Evolutionary conservation across 2,797 vertebrate species (phyloP).

Genomic region (Arnoldichthys spilopterus): DNA sequence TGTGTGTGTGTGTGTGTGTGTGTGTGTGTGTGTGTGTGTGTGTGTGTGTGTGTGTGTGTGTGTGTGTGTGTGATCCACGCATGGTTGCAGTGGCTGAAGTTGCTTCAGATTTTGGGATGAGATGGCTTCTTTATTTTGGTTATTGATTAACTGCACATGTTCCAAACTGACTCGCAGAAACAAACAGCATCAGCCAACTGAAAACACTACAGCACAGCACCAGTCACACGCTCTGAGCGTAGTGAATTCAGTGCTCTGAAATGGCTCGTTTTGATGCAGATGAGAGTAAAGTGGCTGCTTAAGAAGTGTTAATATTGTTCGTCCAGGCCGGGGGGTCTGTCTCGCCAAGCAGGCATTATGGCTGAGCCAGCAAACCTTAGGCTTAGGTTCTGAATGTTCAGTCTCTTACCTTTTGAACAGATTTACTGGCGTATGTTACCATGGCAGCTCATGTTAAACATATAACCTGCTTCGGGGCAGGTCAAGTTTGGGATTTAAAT

Average conservation of each 20-base stretch:
- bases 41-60: slow-evolving; percentile 34
- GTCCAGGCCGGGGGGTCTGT: too few species aligned
- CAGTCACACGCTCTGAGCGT: background rate
- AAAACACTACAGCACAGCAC: background rate
- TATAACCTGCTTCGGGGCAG: too few species aligned
- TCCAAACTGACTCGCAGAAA: slow-evolving; percentile 22
- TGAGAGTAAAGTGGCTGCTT: background rate
- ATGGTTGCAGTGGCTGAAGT: slow-evolving; percentile 20
- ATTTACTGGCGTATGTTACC: too few species aligned
- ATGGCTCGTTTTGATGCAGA: background rate
- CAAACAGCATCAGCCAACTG: slow-evolving; percentile 12
- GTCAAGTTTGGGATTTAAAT: too few species aligned
- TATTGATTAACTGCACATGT: slow-evolving; percentile 51
- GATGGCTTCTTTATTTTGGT: slow-evolving; percentile 33
- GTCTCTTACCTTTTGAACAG: too few species aligned
- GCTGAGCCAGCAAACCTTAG: too few species aligned
- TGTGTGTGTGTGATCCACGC: slow-evolving; percentile 57
- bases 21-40: slow-evolving; percentile 26
- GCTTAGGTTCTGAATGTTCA: too few species aligned
- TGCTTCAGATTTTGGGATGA: slow-evolving; percentile 11
- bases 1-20: too few species aligned
- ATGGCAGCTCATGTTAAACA: too few species aligned
- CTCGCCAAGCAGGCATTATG: too few species aligned
- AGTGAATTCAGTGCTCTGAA: background rate
- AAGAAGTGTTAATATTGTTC: background rate